Base-by-base conservation (phyloP, 2,113 vertebrate species). In the Numida meleagris region DNA sequence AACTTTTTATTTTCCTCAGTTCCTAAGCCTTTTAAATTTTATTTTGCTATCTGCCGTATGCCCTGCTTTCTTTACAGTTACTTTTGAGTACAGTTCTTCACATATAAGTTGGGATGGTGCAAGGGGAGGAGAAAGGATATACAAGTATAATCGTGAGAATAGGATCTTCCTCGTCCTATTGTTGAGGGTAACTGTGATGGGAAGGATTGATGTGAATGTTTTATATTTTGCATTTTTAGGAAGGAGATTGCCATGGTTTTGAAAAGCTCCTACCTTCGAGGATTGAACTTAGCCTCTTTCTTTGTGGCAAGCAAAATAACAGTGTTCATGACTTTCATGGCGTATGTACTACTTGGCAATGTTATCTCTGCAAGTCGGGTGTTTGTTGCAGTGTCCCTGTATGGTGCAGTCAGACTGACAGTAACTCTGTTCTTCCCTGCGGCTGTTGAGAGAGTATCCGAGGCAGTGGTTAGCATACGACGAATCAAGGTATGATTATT, bases 351-450 rank as follows among this genome's bases (percentile, higher is more conserved):
- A 9, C 97, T 98, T 14, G 99, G 99, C 82, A 98, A 99, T 14
- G 48, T 62, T 33, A 97, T 99, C 95, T 98, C 98, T 11, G 98
- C 99, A 3, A 99, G 99, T 90, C 98, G 93, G 3, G 98, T 99
- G 74, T 99, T 99, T 25, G 98, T 99, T 96, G 97, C 99, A 0
- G 96, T 99, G 95, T 98, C 98, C 2, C 97, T 99, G 27, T 99
- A 99, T 0, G 96, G 97, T 6, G 98, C 99, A 2, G 98, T 99
- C 51, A 97, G 99, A 20, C 96, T 99, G 97, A 99, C 98, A 0
- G 98, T 99, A 84, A 99, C 99, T 1, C 98, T 99, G 21, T 99
- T 99, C 97, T 99, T 99, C 95, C 99, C 99, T 1, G 46, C 97
- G 1, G 99, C 99, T 57, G 96, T 99, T 4, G 99, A 99, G 97